Conservation (phyloP, 1,140 invertebrate genomes). For the Gonatopus flavifemur region DNA sequence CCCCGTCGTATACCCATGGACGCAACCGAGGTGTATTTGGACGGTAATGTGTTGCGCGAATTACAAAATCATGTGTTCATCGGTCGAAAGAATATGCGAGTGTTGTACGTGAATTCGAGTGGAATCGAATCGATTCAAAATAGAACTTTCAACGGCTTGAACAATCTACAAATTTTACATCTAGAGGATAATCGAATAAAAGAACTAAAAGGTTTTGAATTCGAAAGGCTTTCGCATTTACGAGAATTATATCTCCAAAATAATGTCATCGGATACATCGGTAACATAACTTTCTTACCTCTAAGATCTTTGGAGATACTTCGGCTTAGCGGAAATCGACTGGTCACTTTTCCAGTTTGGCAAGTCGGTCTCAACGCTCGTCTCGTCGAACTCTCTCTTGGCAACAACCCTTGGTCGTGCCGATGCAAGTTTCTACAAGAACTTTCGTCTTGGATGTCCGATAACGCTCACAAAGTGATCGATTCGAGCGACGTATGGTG, state of each 20-base stretch:
- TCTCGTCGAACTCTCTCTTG: slow-evolving; percentile 72
- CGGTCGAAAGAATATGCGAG: slow-evolving; percentile 84
- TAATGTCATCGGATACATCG: slow-evolving; percentile 77
- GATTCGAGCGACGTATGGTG: slow-evolving; percentile 80
- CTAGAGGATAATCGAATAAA: slow-evolving; percentile 82
- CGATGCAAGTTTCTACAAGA: slow-evolving; percentile 87
- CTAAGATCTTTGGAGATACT: slow-evolving; percentile 79
- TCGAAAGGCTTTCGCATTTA: slow-evolving; percentile 79
- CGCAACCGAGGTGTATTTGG: slow-evolving; percentile 87
- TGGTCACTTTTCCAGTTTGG: slow-evolving; percentile 83
- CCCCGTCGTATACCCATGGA: slow-evolving; percentile 90
- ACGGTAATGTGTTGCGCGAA: slow-evolving; percentile 83
- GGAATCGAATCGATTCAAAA: slow-evolving; percentile 86
- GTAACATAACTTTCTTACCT: slow-evolving; percentile 77
- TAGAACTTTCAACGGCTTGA: slow-evolving; percentile 87
- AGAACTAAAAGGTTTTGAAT: slow-evolving; percentile 84
- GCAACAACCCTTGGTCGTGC: slow-evolving; percentile 85
- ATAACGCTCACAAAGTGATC: slow-evolving; percentile 77
- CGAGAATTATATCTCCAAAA: slow-evolving; percentile 86
- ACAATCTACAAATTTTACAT: slow-evolving; percentile 78
- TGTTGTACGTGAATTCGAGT: slow-evolving; percentile 83
- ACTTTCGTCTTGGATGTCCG: slow-evolving; percentile 79
- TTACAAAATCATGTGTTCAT: slow-evolving; percentile 89
- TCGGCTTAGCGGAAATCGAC: slow-evolving; percentile 79
- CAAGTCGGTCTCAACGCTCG: slow-evolving; percentile 73